A percentile compares a stretch with the other conserved stretches of the same genome.
Evolutionary conservation across 2,113 vertebrate species (phyloP).

Genomic region (Xenopus laevis): DNA sequence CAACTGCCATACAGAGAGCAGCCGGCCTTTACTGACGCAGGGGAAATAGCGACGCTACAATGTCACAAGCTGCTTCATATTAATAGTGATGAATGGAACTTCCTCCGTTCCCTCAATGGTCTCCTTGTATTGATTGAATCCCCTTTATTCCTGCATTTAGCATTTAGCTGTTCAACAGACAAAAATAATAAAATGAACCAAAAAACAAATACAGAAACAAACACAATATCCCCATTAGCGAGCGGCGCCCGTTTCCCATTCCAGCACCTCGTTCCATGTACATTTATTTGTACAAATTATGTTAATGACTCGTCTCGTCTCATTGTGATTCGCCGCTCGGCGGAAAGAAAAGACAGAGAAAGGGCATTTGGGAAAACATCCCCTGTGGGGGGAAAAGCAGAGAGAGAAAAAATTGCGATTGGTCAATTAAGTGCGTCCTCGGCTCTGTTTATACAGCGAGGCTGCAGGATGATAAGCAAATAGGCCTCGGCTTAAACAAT

Average conservation of each 20-base stretch:
- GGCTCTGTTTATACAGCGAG: background rate
- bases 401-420: conserved; percentile 9
- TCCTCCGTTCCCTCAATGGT: no score
- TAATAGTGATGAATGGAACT: no score
- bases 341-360: background rate
- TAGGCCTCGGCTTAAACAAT: background rate
- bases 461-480: conserved; percentile 20
- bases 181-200: conserved; percentile 27
- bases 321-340: conserved; percentile 5
- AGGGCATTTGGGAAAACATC: conserved; percentile 17
- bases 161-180: conserved; percentile 44
- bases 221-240: conserved; percentile 41
- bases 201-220: conserved; percentile 5
- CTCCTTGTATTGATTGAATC: no score
- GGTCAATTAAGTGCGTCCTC: conserved; percentile 11
- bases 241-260: conserved; percentile 18
- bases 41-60: no score
- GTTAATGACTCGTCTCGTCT: conserved; percentile 17
- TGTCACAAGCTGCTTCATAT: no score
- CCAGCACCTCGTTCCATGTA: conserved; percentile 33
- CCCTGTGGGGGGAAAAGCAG: background rate
- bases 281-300: conserved; percentile 44
- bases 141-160: conserved; percentile 32
- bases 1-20: no score
- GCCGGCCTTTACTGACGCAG: no score